These are phyloP conservation scores for Drosophila eugracilis DNA, from an alignment of 1,140 invertebrate genomes.

Conservation along the genomic window DNA sequence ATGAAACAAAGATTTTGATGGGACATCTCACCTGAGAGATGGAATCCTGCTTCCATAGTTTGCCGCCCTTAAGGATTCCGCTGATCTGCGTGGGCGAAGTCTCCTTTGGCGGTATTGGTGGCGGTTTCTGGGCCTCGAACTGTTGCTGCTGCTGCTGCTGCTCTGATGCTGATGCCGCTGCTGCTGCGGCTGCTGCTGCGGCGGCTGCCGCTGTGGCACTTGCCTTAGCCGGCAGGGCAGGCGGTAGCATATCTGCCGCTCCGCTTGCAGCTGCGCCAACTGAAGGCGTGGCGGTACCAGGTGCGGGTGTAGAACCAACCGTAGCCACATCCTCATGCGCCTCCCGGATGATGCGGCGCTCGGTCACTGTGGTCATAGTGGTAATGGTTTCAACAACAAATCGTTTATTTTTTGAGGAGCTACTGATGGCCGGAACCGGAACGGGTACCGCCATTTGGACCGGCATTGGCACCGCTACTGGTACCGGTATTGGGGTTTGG, in stretches of 20 bases:
- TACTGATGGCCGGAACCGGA: conserved; percentile 42
- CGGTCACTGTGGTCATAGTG: conserved; percentile 89
- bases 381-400: conserved; percentile 89
- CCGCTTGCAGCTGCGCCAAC: neutral
- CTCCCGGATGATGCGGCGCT: conserved; percentile 87
- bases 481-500: conserved; percentile 11
- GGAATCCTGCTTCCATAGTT: conserved; percentile 87
- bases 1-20: no score
- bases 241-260: conserved; percentile 54
- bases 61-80: conserved; percentile 88
- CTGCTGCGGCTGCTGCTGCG: conserved; percentile 23
- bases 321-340: conserved; percentile 65
- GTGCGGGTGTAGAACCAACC: neutral
- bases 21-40: conserved; percentile 82
- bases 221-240: conserved; percentile 72
- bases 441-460: neutral
- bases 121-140: conserved; percentile 63
- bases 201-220: conserved; percentile 46
- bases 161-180: conserved; percentile 15
- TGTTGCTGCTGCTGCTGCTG: conserved; percentile 14
- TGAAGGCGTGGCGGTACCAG: neutral
- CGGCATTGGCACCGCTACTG: neutral
- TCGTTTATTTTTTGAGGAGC: conserved; percentile 85
- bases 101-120: conserved; percentile 78
- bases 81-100: conserved; percentile 85